Conservation (phyloP, 1,140 invertebrate genomes). For the Dryas iulia region DNA sequence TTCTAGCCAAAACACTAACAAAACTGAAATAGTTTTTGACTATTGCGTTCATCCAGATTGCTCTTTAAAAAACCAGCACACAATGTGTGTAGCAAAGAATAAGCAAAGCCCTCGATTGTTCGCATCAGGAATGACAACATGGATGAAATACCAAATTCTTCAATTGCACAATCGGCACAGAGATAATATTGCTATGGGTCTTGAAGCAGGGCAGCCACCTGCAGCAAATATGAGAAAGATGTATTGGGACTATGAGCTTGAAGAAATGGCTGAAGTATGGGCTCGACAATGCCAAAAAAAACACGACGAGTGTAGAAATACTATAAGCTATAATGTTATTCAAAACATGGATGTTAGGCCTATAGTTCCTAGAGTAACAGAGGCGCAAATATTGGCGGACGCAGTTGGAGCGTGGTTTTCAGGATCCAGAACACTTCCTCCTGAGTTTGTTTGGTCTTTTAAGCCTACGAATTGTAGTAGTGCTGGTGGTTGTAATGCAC, state of each 20-base stretch:
- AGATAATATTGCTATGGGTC: slow-evolving; percentile 70
- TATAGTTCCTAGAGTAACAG: slow-evolving; percentile 55
- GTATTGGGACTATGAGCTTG: slow-evolving; percentile 73
- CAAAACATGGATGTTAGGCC: slow-evolving; percentile 72
- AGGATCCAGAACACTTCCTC: slow-evolving; percentile 54
- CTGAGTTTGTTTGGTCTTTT: slow-evolving; percentile 65
- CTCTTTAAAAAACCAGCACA: slow-evolving; percentile 64
- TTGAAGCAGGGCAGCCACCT: slow-evolving; percentile 66
- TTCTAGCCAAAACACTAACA: slow-evolving; percentile 26
- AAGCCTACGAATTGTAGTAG: slow-evolving; percentile 58
- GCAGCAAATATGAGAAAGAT: slow-evolving; percentile 73
- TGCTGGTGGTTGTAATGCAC: slow-evolving; percentile 59
- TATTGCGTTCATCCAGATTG: slow-evolving; percentile 70
- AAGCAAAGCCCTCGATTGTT: slow-evolving; percentile 60
- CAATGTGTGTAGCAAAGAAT: slow-evolving; percentile 54
- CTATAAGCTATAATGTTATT: slow-evolving; percentile 63
- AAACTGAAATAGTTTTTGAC: slow-evolving; percentile 28
- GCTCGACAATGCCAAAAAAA: slow-evolving; percentile 69
- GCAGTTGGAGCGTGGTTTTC: slow-evolving; percentile 69
- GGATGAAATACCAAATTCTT: slow-evolving; percentile 70
- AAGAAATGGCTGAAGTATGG: slow-evolving; percentile 68
- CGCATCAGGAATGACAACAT: slow-evolving; percentile 66
- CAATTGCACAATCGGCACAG: slow-evolving; percentile 66
- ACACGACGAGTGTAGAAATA: slow-evolving; percentile 71
- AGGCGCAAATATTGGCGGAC: slow-evolving; percentile 66